Conservation (phyloP, 2,888 invertebrate species). For the Andrena marginata region DNA sequence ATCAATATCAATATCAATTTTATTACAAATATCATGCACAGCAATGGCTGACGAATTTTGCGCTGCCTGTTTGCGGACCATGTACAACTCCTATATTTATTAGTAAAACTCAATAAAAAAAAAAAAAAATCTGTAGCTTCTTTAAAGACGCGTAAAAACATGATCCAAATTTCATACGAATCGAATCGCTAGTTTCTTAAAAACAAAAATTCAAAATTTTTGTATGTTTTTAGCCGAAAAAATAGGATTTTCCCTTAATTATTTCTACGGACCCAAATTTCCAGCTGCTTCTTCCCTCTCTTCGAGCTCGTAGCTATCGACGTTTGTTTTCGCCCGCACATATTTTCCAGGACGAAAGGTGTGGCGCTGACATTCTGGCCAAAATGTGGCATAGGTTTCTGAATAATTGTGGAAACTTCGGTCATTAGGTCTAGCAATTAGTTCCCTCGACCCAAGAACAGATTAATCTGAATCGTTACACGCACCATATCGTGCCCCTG, state of each 20-base stretch:
- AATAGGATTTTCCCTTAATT: neutral
- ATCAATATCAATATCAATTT: no score
- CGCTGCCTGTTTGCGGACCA: neutral
- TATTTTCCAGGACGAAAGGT: slow-evolving; percentile 33
- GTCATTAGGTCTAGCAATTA: slow-evolving; percentile 62
- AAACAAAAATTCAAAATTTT: no score
- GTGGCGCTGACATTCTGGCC: slow-evolving; percentile 40
- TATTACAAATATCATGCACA: no score
- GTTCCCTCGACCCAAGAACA: slow-evolving; percentile 25
- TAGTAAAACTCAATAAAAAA: no score
- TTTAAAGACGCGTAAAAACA: no score
- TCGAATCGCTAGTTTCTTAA: no score
- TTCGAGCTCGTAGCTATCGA: slow-evolving; percentile 21
- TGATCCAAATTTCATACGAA: no score
- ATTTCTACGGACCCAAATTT: slow-evolving; percentile 18
- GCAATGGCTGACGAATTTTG: no score
- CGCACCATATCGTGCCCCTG: slow-evolving; percentile 21
- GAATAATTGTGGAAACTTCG: slow-evolving; percentile 61
- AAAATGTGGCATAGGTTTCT: slow-evolving; percentile 56
- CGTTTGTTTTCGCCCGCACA: slow-evolving; percentile 38
- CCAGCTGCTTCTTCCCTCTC: slow-evolving; percentile 14
- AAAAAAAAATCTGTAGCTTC: no score
- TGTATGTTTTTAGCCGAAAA: no score
- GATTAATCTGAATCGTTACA: slow-evolving; percentile 57
- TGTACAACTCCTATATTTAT: no score